Percentiles rank a stretch among this genome's conserved stretches.
Evolutionary conservation across 1,140 invertebrate genomes (phyloP).

Genomic region (Drosophila littoralis): DNA sequence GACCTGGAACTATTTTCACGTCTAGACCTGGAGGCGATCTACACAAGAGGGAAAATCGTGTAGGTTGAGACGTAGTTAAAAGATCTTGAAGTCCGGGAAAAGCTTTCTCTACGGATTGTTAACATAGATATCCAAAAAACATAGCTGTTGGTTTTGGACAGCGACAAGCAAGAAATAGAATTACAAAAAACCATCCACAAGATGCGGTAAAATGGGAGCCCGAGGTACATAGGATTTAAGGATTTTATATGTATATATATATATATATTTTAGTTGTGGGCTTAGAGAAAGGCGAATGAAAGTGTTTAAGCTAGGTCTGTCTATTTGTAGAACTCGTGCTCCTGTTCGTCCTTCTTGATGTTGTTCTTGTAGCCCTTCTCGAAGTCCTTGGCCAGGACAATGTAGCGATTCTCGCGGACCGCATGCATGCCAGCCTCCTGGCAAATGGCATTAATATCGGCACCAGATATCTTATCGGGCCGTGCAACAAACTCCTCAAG

Average conservation of each 20-base stretch:
- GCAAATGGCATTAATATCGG: slow-evolving; percentile 99
- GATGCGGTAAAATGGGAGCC: too few species aligned
- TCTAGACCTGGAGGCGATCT: too few species aligned
- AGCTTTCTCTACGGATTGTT: too few species aligned
- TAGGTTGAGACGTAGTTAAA: too few species aligned
- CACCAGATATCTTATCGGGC: slow-evolving; percentile 99
- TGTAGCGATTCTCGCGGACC: slow-evolving; percentile 97
- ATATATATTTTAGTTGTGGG: slow-evolving; percentile 34
- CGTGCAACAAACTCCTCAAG: slow-evolving; percentile 99
- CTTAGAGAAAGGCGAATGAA: slow-evolving; percentile 40
- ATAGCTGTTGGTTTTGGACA: too few species aligned
- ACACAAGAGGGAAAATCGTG: too few species aligned
- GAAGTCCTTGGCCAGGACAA: slow-evolving; percentile 99
- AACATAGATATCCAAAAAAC: too few species aligned
- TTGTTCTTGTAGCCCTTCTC: slow-evolving; percentile 99
- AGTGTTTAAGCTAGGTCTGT: slow-evolving; percentile 13
- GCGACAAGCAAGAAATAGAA: too few species aligned
- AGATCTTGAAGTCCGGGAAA: too few species aligned
- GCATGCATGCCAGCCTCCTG: slow-evolving; percentile 99
- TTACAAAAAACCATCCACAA: too few species aligned
- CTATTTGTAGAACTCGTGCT: slow-evolving; percentile 99
- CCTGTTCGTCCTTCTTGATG: slow-evolving; percentile 99
- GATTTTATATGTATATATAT: slow-evolving; percentile 20
- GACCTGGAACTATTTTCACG: too few species aligned
- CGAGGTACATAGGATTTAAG: background rate